These are phyloP conservation scores for Apis laboriosa DNA, from an alignment of 1,140 invertebrate genomes.

Conservation along the genomic window DNA sequence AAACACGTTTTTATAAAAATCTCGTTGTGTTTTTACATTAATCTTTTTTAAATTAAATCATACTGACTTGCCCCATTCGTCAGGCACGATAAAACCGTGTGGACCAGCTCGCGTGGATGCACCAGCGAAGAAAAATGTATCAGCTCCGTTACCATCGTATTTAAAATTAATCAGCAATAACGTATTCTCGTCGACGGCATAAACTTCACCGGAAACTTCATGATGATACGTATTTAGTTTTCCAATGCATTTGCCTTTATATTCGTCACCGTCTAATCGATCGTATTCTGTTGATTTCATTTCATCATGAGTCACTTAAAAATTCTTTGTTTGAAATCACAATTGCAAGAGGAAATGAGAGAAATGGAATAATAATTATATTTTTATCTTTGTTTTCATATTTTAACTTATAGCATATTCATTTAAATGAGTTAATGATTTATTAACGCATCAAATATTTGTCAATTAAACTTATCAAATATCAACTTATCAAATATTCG, in stretches of 20 bases:
- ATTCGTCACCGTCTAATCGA: slow-evolving; percentile 85
- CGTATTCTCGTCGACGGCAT: slow-evolving; percentile 94
- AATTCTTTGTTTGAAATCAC: slow-evolving; percentile 11
- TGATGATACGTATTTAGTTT: slow-evolving; percentile 96
- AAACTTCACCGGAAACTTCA: slow-evolving; percentile 93
- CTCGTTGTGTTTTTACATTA: neutral
- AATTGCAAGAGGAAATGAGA: neutral
- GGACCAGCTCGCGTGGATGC: slow-evolving; percentile 92
- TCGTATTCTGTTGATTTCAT: slow-evolving; percentile 50
- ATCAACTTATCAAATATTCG: too few relatives aligned
- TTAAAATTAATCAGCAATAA: slow-evolving; percentile 91
- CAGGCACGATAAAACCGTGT: slow-evolving; percentile 94
- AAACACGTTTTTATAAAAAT: slow-evolving; percentile 1
- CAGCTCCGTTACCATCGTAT: slow-evolving; percentile 95
- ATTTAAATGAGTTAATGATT: neutral
- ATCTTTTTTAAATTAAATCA: neutral
- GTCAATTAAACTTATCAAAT: too few relatives aligned
- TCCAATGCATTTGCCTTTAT: slow-evolving; percentile 90
- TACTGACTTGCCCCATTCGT: slow-evolving; percentile 92
- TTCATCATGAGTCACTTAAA: neutral
- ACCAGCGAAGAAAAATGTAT: slow-evolving; percentile 96
- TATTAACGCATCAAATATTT: neutral
- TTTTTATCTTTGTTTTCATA: too few relatives aligned
- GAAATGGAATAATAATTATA: slow-evolving; percentile 5
- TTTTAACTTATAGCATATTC: neutral